phyloP scores from a whole-genome alignment of 92 coral and sea anemone species.

The Bergia puertoricense region DNA sequence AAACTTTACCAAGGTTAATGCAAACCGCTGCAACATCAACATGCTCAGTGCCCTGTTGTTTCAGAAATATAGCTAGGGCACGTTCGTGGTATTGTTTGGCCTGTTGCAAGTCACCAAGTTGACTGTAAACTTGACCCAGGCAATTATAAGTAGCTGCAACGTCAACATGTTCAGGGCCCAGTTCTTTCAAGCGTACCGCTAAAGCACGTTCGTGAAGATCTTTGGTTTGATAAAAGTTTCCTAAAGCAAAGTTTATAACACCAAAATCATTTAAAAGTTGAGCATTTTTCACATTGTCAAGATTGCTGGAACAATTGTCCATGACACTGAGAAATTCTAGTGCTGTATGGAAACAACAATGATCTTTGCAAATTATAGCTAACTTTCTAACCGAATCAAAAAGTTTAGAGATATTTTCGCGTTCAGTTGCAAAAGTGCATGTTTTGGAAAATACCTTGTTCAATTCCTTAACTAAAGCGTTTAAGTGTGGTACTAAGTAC shows the following conservation, averaged over 20 bases:
- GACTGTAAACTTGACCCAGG: background rate
- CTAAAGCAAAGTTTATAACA: background rate
- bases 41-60: background rate
- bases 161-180: conserved; percentile 39
- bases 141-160: conserved; percentile 32
- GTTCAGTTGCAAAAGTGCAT: background rate
- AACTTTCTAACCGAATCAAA: too few species aligned
- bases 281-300: background rate
- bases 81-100: background rate
- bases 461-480: background rate
- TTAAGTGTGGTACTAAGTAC: background rate
- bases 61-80: background rate
- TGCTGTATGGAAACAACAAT: background rate
- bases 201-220: conserved; percentile 16
- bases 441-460: too few species aligned
- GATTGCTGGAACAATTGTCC: background rate
- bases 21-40: background rate
- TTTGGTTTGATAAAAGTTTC: conserved; percentile 34
- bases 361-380: background rate
- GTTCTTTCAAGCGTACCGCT: conserved; percentile 9
- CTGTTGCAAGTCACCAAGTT: background rate
- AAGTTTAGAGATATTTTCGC: background rate
- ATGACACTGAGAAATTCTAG: background rate
- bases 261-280: conserved; percentile 9
- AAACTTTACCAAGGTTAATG: background rate